phyloP scores from a whole-genome alignment of 2,113 vertebrate genomes.

The Orthonyx spaldingii region DNA sequence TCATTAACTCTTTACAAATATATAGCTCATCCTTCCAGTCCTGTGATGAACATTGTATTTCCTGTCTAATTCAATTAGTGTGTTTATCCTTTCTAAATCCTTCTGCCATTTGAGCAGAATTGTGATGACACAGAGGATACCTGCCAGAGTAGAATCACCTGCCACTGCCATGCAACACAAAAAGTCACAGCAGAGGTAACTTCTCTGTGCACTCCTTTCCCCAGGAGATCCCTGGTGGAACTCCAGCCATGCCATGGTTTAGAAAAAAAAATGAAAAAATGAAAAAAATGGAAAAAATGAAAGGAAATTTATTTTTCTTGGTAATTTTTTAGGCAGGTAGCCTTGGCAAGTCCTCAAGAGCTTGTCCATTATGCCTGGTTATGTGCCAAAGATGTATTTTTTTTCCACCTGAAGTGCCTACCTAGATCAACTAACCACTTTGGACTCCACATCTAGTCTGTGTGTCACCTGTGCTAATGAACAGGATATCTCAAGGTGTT shows the following conservation, averaged over 20 bases:
- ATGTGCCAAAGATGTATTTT: background rate
- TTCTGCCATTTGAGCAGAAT: background rate
- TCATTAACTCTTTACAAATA: background rate
- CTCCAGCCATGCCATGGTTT: background rate
- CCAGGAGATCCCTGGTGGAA: background rate
- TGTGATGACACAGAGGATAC: background rate
- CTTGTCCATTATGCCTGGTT: background rate
- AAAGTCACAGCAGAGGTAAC: background rate
- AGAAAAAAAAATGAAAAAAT: background rate
- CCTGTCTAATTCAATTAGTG: background rate
- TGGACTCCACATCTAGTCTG: background rate
- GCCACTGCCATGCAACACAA: background rate
- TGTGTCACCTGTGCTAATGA: background rate
- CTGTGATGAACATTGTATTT: rapidly evolving
- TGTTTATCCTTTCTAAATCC: background rate
- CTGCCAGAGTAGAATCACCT: background rate
- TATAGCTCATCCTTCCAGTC: background rate
- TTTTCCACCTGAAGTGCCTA: background rate
- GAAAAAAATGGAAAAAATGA: background rate
- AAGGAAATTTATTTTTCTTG: background rate
- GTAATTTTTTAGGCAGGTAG: background rate
- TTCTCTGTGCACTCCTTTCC: background rate
- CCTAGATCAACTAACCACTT: background rate
- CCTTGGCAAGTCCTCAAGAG: background rate
- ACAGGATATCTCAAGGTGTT: background rate